A percentile compares a stretch with the other conserved stretches of the same genome.
Conservation (phyloP, 1,140 invertebrate genomes). For the Danaus plexippus region DNA sequence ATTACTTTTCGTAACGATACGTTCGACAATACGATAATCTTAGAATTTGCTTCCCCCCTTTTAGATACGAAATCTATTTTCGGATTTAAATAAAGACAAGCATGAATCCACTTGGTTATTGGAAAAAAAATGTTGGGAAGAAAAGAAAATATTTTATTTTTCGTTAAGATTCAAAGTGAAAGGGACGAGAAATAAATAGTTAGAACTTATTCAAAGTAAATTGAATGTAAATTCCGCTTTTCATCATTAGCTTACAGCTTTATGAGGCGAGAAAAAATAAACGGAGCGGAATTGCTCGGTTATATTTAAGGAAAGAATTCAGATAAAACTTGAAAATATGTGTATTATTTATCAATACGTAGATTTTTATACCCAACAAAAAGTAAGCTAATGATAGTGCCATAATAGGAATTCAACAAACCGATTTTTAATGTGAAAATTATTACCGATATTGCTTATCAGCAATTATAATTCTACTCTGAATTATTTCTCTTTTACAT, state of each 20-base stretch:
- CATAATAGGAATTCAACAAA: no score
- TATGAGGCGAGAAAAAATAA: constrained; percentile 15
- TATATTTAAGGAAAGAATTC: constrained; percentile 12
- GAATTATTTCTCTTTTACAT: no score
- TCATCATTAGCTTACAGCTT: constrained; percentile 19
- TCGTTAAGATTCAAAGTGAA: constrained; percentile 6
- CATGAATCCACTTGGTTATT: constrained; percentile 18
- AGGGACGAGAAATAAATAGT: constrained; percentile 12
- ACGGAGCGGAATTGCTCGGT: constrained; percentile 14
- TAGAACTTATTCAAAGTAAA: constrained; percentile 19
- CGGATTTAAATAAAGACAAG: constrained; percentile 12
- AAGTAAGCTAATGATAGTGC: no score
- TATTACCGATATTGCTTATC: no score
- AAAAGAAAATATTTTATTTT: constrained; percentile 22
- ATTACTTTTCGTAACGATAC: no score
- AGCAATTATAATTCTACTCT: no score
- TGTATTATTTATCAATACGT: background rate
- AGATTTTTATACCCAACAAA: no score
- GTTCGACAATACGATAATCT: no score
- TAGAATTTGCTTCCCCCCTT: no score
- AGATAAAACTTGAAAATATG: background rate
- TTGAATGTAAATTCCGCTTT: constrained; percentile 19
- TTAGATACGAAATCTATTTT: no score
- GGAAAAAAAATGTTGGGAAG: constrained; percentile 19
- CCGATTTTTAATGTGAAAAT: no score